These are phyloP conservation scores for Xenus cinereus DNA, from an alignment of 2,113 vertebrate species.

Conservation along the genomic window DNA sequence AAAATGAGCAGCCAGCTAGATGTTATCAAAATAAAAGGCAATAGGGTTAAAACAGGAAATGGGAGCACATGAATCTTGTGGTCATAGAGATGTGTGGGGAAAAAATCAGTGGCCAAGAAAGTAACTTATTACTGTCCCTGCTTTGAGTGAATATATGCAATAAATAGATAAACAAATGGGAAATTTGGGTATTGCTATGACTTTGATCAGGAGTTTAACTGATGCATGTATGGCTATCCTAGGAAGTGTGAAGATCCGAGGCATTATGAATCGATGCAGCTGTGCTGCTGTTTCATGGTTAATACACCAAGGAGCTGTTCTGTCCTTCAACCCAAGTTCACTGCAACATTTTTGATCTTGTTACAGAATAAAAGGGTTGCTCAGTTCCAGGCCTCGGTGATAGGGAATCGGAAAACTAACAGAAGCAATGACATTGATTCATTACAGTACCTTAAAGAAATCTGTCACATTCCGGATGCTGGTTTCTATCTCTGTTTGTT, in stretches of 20 bases:
- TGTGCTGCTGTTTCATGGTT: neutral
- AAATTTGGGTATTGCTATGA: neutral
- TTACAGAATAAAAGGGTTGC: neutral
- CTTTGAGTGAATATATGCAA: neutral
- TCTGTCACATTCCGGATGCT: neutral
- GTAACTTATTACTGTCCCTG: neutral
- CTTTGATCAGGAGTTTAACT: neutral
- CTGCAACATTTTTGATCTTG: neutral
- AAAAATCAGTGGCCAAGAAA: neutral
- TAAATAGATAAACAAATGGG: neutral
- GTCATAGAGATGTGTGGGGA: neutral
- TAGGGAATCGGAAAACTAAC: neutral
- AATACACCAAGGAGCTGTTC: neutral
- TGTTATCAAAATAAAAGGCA: neutral
- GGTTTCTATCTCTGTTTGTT: neutral
- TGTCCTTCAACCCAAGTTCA: neutral
- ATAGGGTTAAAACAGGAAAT: neutral
- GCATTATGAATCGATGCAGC: neutral
- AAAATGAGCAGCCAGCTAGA: neutral
- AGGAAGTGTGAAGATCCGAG: neutral
- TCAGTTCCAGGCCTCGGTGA: neutral
- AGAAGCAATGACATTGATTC: neutral
- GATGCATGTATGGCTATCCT: neutral
- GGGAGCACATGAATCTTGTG: neutral
- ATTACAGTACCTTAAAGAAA: neutral